phyloP scores from a whole-genome alignment of 2,888 invertebrate species.

The Drosophila infuscata region DNA sequence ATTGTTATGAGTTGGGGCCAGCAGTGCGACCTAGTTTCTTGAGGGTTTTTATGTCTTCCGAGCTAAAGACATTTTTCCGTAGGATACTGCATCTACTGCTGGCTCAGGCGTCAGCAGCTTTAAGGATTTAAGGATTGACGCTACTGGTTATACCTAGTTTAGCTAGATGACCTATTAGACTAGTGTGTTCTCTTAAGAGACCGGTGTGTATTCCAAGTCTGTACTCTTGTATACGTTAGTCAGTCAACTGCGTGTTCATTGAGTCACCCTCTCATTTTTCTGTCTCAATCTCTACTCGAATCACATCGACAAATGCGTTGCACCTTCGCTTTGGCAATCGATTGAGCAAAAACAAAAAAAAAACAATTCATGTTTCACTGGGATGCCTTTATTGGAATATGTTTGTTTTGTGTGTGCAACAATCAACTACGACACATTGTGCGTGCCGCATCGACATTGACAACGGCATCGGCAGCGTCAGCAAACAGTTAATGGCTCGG shows the following conservation, averaged over 20 bases:
- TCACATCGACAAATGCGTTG: conserved; percentile 49
- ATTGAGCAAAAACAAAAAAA: conserved; percentile 60
- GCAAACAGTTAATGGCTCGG: conserved; percentile 20
- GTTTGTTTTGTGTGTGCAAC: conserved; percentile 12
- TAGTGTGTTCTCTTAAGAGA: background rate
- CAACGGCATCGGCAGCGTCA: background rate
- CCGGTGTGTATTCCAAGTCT: too few relatives aligned
- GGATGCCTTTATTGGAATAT: conserved; percentile 41
- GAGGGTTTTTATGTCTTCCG: too few relatives aligned
- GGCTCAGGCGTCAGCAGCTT: background rate
- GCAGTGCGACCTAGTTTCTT: background rate
- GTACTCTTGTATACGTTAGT: background rate
- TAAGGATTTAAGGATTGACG: background rate
- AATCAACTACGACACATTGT: conserved; percentile 2
- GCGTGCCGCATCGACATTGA: conserved; percentile 40
- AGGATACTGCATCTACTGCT: background rate
- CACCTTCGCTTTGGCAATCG: conserved; percentile 52
- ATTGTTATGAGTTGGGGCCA: background rate
- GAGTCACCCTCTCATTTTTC: background rate
- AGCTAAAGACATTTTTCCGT: background rate
- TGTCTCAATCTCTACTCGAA: background rate
- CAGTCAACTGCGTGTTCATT: background rate
- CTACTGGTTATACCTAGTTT: background rate
- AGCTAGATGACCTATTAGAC: background rate
- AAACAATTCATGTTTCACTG: conserved; percentile 7